Evolutionary conservation across 1,140 invertebrate genomes (phyloP), one percentile per base, ranked within the genome.

Genomic region (Hesperophylax magnus): DNA sequence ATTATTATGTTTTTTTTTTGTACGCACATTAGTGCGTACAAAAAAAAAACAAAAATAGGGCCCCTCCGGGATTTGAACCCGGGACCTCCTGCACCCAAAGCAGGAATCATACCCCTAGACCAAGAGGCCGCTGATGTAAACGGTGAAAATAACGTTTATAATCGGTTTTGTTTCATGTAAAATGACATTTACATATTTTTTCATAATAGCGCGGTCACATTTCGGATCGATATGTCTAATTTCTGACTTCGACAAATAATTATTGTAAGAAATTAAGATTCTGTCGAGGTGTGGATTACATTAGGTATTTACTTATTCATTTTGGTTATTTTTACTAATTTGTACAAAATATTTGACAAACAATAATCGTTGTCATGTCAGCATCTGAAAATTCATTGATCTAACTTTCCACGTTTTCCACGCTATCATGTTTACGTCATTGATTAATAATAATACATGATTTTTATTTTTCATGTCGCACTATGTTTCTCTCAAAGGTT

Each of bases 41-140:
- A 74, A 82, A 79, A 69, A 76, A 79, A 24, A 65, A 82, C 79
- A 85, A 87, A 89, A 86, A 88, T 87, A 22, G 89, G 91, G 91
- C 91, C 91, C 89, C 88, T 91, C 91, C 91, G 91, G 91, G 92
- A 92, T 92, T 93, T 92, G 92, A 93, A 93, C 92, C 91, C 92
- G 92, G 92, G 92, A 92, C 92, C 92, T 92, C 92, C 91, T 92
- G 92, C 92, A 93, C 92, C 92, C 86, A 87, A 87, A 86, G 86
- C 86, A 87, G 86, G 86, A 87, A 87, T 87, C 86, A 87, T 87
- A 87, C 92, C 92, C 91, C 92, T 93, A 93, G 92, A 93, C 92
- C 92, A 93, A 91, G 91, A 89, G 90, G 92, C 91, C 91, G 82
- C 78, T 81, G 79, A 54, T 0, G 14, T 2, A 54, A 14, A 1